phyloP scores from a whole-genome alignment of 2,113 vertebrate species.

The Dasyornis broadbenti region DNA sequence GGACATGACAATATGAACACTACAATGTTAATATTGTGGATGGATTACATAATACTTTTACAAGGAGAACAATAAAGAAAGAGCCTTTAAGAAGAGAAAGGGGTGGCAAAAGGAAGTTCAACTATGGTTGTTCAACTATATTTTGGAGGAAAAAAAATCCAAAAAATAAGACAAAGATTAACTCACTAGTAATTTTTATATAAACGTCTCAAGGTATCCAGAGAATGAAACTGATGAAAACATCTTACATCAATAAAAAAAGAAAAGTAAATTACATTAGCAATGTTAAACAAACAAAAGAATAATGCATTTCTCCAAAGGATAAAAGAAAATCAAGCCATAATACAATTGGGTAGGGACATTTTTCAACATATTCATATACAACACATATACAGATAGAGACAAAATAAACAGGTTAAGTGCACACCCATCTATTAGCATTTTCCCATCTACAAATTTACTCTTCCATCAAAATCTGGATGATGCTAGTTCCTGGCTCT shows the following conservation, averaged over 20 bases:
- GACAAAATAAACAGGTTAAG: neutral
- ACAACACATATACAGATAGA: neutral
- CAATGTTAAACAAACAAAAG: neutral
- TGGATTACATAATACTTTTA: constrained; percentile 51
- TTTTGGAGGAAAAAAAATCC: neutral
- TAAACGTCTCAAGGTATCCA: constrained; percentile 87
- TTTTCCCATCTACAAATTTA: neutral
- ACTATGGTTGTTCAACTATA: neutral
- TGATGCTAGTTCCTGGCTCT: neutral
- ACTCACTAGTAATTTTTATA: constrained; percentile 90
- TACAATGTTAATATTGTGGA: constrained; percentile 37
- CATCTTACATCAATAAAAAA: constrained; percentile 70
- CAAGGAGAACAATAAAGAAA: constrained; percentile 43
- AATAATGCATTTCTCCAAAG: constrained; percentile 33
- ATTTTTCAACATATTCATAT: neutral
- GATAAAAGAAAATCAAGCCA: neutral
- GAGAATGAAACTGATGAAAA: constrained; percentile 79
- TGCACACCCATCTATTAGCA: neutral
- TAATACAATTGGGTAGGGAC: neutral
- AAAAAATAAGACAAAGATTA: constrained; percentile 41
- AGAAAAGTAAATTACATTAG: constrained; percentile 20
- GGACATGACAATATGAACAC: constrained; percentile 6
- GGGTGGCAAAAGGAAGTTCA: constrained; percentile 27
- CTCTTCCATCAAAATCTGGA: neutral
- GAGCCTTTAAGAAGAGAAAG: neutral